phyloP scores from a whole-genome alignment of 2,113 vertebrate genomes.

The Mola mola region DNA sequence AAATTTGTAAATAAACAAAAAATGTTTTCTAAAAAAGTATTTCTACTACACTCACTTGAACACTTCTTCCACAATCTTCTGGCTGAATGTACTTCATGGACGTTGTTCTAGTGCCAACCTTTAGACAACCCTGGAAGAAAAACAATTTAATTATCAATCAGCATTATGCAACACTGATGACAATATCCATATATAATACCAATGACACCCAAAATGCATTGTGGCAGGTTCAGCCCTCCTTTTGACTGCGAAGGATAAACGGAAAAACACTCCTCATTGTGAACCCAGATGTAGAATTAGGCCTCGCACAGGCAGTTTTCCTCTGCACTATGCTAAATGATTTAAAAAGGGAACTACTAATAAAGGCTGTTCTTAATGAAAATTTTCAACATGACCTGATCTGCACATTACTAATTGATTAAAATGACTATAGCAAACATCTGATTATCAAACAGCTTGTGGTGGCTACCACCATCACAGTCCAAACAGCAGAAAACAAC shows the following conservation, averaged over 20 bases:
- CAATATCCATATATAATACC: constrained; percentile 35
- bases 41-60: constrained; percentile 56
- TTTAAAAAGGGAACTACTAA: constrained; percentile 17
- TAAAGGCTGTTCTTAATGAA: constrained; percentile 6
- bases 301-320: constrained; percentile 17
- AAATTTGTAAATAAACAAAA: too few species aligned
- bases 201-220: constrained; percentile 73
- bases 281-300: constrained; percentile 26
- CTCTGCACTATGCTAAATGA: constrained; percentile 7
- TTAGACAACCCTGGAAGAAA: constrained; percentile 91
- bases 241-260: constrained; percentile 54
- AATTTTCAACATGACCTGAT: constrained; percentile 10
- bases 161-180: background rate
- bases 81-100: constrained; percentile 88
- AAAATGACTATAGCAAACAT: background rate
- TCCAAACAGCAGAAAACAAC: too few species aligned
- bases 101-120: constrained; percentile 90
- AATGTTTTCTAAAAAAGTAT: too few species aligned
- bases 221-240: constrained; percentile 57
- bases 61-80: constrained; percentile 62
- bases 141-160: constrained; percentile 43
- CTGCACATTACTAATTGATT: background rate
- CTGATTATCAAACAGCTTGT: background rate
- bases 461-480: background rate
- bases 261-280: constrained; percentile 28